phyloP scores from a whole-genome alignment of 2,797 vertebrate genomes.

The Halcyon leucocephala region DNA sequence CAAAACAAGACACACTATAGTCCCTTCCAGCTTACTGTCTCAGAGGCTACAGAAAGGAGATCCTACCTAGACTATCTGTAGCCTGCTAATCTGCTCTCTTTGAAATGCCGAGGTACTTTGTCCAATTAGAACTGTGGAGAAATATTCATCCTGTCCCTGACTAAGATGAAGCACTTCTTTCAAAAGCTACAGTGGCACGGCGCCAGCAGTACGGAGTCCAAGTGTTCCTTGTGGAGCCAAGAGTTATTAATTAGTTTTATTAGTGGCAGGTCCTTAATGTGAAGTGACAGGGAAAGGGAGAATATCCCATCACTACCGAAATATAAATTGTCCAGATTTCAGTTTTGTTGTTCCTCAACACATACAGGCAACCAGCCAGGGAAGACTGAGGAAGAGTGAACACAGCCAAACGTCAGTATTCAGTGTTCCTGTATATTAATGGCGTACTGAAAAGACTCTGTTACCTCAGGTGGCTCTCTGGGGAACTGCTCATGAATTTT shows the following conservation, averaged over 20 bases:
- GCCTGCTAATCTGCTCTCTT: constrained; percentile 82
- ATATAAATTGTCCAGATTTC: constrained; percentile 80
- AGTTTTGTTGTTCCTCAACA: constrained; percentile 76
- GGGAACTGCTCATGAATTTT: constrained; percentile 67
- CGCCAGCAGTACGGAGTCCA: constrained; percentile 87
- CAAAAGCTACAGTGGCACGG: constrained; percentile 85
- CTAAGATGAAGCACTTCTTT: constrained; percentile 94
- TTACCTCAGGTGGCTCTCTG: constrained; percentile 76
- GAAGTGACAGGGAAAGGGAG: constrained; percentile 86
- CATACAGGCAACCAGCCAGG: constrained; percentile 67
- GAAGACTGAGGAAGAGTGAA: constrained; percentile 62
- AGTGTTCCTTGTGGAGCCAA: constrained; percentile 84
- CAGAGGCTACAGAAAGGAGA: neutral
- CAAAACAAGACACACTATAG: neutral
- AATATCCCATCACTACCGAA: constrained; percentile 81
- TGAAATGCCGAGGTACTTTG: constrained; percentile 89
- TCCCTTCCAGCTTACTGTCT: neutral
- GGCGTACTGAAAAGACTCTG: constrained; percentile 68
- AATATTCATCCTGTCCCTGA: constrained; percentile 91
- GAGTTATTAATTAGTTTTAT: constrained; percentile 94
- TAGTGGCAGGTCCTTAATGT: constrained; percentile 87
- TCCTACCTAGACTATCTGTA: constrained; percentile 63
- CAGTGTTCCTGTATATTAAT: constrained; percentile 74
- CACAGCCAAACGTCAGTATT: constrained; percentile 70
- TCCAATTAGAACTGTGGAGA: constrained; percentile 93